These are phyloP conservation scores for Leptobrachium ailaonicum DNA, from an alignment of 2,113 vertebrate species.

Conservation along the genomic window DNA sequence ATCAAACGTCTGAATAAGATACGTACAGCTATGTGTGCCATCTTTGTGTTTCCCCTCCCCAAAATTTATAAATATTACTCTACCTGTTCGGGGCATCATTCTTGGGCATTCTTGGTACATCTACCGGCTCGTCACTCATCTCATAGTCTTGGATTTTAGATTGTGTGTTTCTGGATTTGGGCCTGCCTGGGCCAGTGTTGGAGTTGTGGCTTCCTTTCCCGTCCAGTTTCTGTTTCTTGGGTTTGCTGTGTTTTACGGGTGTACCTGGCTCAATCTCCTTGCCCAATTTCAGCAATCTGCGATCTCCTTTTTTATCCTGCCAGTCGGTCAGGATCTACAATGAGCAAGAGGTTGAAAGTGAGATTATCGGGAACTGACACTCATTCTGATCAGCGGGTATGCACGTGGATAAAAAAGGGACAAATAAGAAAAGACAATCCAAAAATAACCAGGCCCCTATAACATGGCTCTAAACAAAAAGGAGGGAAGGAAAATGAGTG, in stretches of 20 bases:
- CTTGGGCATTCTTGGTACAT: constrained; percentile 94
- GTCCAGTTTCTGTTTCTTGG: constrained; percentile 95
- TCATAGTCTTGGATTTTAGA: constrained; percentile 96
- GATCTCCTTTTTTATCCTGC: constrained; percentile 98
- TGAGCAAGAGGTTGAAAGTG: not conserved
- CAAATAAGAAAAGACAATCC: too few relatives aligned
- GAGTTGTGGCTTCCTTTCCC: constrained; percentile 86
- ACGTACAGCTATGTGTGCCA: too few relatives aligned
- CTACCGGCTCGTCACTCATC: constrained; percentile 91
- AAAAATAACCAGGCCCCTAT: too few relatives aligned
- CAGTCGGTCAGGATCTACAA: constrained; percentile 95
- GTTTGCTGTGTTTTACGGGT: constrained; percentile 87
- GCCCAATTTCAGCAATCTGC: constrained; percentile 86
- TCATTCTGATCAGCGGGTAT: not conserved
- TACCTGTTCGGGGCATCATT: constrained; percentile 97
- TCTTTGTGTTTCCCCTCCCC: too few relatives aligned
- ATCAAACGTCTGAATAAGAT: too few relatives aligned
- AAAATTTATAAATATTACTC: not conserved
- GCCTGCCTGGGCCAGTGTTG: constrained; percentile 87
- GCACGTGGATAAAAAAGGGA: not conserved
- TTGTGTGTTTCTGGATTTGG: constrained; percentile 93
- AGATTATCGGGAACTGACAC: not conserved
- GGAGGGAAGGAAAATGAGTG: not conserved
- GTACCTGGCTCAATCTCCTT: constrained; percentile 89
- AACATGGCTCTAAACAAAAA: not conserved